A percentile compares a stretch with the other conserved stretches of the same genome.
These are phyloP conservation scores for Lytechinus pictus DNA, from an alignment of 35 echinoderm and acorn worm species.

Conservation along the genomic window DNA sequence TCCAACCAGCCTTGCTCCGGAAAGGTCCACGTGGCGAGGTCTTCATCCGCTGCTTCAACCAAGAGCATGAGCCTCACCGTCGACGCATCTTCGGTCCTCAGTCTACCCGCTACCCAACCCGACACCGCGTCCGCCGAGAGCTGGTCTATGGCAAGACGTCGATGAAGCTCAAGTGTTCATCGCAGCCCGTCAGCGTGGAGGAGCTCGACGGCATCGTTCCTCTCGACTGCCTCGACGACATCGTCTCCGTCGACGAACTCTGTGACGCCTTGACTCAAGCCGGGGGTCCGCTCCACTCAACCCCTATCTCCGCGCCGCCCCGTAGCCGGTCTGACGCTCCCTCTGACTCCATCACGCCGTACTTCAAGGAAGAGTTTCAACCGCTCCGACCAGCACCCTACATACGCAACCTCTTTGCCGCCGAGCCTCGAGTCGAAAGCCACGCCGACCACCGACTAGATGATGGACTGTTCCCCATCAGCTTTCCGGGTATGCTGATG, in stretches of 20 bases:
- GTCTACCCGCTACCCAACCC: neutral
- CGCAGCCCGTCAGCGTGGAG: neutral
- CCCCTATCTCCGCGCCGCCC: neutral
- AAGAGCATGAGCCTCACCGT: neutral
- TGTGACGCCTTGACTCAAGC: neutral
- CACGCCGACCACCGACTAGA: neutral
- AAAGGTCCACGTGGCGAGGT: neutral
- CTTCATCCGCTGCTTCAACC: neutral
- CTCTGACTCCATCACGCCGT: neutral
- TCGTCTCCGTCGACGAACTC: neutral
- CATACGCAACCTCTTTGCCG: neutral
- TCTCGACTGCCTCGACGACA: neutral
- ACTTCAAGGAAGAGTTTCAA: neutral
- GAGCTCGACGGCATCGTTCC: constrained; percentile 42
- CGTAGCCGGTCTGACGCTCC: neutral
- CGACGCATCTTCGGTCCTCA: neutral
- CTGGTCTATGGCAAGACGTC: neutral
- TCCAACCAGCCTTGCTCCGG: neutral
- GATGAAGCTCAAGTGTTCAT: neutral
- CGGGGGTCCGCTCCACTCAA: neutral
- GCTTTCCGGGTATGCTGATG: neutral
- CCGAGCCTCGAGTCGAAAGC: neutral
- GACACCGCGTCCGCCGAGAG: constrained; percentile 29
- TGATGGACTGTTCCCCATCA: neutral
- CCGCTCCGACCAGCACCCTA: neutral